Evolutionary conservation across 2,797 vertebrate species (phyloP).

Genomic region (Catharus ustulatus): DNA sequence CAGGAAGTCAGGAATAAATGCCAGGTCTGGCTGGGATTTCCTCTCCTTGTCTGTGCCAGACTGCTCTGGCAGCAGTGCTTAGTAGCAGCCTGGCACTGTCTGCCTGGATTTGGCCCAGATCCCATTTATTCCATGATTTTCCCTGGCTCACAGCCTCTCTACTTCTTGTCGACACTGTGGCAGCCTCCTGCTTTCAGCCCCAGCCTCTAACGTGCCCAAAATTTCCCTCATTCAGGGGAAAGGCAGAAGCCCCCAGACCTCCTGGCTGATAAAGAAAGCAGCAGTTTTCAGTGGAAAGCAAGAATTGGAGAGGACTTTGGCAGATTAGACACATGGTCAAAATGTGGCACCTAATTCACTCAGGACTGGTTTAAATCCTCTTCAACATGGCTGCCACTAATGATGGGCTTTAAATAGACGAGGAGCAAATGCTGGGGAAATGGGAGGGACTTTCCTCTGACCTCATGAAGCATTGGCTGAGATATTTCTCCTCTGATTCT

Average conservation of each 20-base stretch:
- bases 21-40: conserved; percentile 22
- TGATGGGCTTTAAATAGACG: not conserved
- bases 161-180: not conserved
- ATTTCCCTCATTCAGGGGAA: not conserved
- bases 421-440: not conserved
- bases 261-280: not conserved
- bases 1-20: not conserved
- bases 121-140: not conserved
- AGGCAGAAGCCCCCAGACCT: not conserved
- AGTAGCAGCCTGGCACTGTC: not conserved
- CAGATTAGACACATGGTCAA: not conserved
- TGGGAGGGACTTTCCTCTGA: not conserved
- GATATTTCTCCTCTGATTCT: not conserved
- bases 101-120: not conserved
- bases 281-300: not conserved
- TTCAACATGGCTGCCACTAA: not conserved
- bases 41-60: not conserved
- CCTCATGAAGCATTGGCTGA: not conserved
- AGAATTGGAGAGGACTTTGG: not conserved
- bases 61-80: not conserved
- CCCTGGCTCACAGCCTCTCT: not conserved
- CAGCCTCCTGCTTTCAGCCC: not conserved
- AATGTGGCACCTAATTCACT: not conserved
- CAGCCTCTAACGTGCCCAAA: not conserved
- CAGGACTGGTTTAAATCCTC: not conserved